Evolutionary conservation across 2,797 vertebrate genomes (phyloP).

Genomic region (Lerista edwardsae): DNA sequence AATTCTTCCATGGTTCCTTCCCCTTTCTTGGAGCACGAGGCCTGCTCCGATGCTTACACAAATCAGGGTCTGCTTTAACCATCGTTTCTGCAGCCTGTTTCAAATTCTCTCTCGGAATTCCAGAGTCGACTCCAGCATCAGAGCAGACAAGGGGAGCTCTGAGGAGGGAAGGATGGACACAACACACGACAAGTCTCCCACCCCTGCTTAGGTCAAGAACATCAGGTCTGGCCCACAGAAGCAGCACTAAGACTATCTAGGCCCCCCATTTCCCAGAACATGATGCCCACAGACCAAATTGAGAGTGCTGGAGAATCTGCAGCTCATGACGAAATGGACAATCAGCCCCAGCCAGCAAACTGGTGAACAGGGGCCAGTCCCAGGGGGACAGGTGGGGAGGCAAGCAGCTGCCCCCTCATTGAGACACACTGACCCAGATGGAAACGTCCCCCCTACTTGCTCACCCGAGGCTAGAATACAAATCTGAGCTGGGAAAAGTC

Average conservation of each 20-base stretch:
- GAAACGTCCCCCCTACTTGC: accelerated
- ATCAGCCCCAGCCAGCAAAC: neutral
- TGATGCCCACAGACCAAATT: too few species aligned
- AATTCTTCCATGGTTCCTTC: too few species aligned
- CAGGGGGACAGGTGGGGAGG: neutral
- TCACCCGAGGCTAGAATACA: neutral
- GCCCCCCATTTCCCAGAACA: neutral
- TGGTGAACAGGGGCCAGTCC: neutral
- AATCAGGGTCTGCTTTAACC: neutral
- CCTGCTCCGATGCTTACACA: neutral
- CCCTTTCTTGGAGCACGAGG: neutral
- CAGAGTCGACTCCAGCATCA: neutral
- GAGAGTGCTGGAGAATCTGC: too few species aligned
- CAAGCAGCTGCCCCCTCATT: accelerated
- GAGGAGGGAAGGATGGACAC: neutral
- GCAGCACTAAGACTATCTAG: too few species aligned
- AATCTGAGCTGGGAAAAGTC: neutral
- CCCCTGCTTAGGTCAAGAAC: too few species aligned
- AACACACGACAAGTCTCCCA: neutral
- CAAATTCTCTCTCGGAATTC: neutral
- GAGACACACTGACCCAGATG: neutral
- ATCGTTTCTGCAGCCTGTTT: neutral
- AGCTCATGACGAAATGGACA: too few species aligned
- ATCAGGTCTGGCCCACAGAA: neutral
- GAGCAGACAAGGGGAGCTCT: neutral